Percentiles rank a stretch among this genome's conserved stretches.
Conservation (phyloP, 1,140 invertebrate species). For the Procambarus virginalis region DNA sequence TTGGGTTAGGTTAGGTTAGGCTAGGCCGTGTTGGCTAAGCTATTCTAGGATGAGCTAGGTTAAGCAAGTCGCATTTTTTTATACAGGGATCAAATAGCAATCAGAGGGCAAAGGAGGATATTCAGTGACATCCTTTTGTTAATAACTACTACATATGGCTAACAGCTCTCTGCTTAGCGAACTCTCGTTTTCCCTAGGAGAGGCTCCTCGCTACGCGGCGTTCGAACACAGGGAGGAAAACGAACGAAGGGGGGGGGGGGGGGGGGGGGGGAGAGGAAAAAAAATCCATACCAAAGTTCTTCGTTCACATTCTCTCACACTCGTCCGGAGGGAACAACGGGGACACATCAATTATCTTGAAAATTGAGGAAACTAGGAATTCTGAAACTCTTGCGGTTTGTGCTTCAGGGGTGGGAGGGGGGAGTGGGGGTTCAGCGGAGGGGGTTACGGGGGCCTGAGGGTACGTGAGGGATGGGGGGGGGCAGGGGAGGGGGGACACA, state of each 20-base stretch:
- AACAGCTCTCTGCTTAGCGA: no score
- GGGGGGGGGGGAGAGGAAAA: background rate
- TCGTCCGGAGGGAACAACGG: constrained; percentile 59
- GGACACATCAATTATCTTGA: constrained; percentile 61
- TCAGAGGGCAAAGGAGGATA: no score
- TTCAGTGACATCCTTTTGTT: no score
- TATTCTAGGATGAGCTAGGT: no score
- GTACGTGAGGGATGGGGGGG: background rate
- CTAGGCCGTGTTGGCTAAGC: no score
- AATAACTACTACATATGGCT: no score
- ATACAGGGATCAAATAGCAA: no score
- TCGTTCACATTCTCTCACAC: constrained; percentile 35
- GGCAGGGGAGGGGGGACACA: background rate
- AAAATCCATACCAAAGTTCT: background rate
- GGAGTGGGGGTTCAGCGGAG: background rate
- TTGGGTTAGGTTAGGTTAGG: no score
- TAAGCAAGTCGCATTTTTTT: no score
- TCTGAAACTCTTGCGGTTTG: constrained; percentile 61
- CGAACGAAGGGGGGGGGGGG: background rate
- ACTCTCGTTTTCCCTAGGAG: no score
- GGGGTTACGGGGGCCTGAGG: background rate
- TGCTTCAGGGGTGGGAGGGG: background rate
- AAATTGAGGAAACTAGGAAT: constrained; percentile 64
- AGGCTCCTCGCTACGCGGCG: no score
- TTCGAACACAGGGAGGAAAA: no score